Evolutionary conservation across 1,140 invertebrate species (phyloP).

Genomic region (Cotesia vestalis): DNA sequence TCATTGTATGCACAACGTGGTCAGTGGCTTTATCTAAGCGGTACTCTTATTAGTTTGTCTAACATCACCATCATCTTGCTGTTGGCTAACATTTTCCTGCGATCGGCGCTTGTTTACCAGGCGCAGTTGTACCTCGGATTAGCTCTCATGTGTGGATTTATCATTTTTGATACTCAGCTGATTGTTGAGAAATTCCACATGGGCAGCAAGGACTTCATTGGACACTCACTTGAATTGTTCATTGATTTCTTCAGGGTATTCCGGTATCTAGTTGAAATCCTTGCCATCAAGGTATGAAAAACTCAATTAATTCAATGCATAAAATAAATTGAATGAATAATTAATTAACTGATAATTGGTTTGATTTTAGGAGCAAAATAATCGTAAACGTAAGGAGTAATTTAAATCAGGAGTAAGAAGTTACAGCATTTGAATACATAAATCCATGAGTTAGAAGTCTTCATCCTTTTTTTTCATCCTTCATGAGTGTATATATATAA

Average conservation of each 20-base stretch:
- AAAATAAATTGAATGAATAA: conserved; percentile 12
- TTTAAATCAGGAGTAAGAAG: conserved; percentile 21
- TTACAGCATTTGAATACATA: conserved; percentile 51
- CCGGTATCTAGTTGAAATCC: conserved; percentile 86
- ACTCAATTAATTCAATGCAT: conserved; percentile 2
- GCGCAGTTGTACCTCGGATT: conserved; percentile 88
- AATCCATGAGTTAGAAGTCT: conserved; percentile 65
- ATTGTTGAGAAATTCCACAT: conserved; percentile 91
- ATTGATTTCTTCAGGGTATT: conserved; percentile 93
- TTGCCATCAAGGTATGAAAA: conserved; percentile 83
- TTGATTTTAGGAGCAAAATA: conserved; percentile 54
- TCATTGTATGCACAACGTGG: conserved; percentile 86
- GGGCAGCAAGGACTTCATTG: conserved; percentile 92
- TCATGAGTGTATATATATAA: conserved; percentile 40
- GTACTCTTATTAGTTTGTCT: conserved; percentile 82
- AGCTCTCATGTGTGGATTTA: conserved; percentile 90
- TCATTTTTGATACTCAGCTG: conserved; percentile 94
- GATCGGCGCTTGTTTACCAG: conserved; percentile 84
- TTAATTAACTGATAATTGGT: conserved; percentile 24
- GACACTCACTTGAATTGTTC: conserved; percentile 90
- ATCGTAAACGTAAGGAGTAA: conserved; percentile 49
- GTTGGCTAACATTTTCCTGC: conserved; percentile 87
- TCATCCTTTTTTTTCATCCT: conserved; percentile 60
- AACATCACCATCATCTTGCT: conserved; percentile 81
- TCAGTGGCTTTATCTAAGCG: conserved; percentile 86